Conservation (phyloP, 2,113 vertebrate species). For the Corythornis vintsioides region DNA sequence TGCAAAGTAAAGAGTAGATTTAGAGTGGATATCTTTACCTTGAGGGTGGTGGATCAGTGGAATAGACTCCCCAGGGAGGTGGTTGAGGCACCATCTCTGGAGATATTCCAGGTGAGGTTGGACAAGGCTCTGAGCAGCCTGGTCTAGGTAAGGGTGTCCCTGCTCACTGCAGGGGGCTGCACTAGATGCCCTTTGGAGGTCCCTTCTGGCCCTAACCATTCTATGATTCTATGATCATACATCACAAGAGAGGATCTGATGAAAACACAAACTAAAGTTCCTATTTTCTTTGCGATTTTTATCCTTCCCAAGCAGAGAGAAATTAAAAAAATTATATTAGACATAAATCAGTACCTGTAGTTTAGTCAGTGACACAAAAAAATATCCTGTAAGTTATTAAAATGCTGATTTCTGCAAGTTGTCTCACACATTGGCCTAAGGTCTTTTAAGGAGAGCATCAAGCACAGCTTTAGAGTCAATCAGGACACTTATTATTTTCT, state of each 20-base stretch:
- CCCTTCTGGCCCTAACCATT: too few species aligned
- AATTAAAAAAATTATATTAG: neutral
- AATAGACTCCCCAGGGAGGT: too few species aligned
- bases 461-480: constrained; percentile 14
- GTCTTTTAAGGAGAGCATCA: constrained; percentile 10
- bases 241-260: neutral
- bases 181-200: too few species aligned
- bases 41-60: too few species aligned
- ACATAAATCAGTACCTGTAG: neutral
- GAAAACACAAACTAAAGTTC: neutral
- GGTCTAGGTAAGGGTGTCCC: too few species aligned
- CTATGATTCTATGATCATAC: neutral
- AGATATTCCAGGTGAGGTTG: too few species aligned
- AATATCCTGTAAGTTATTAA: neutral
- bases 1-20: too few species aligned
- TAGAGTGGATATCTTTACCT: too few species aligned
- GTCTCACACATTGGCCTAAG: constrained; percentile 5
- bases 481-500: neutral
- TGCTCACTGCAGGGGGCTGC: too few species aligned
- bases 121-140: too few species aligned
- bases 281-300: neutral
- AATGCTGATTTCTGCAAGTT: neutral
- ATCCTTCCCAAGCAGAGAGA: neutral
- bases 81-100: too few species aligned
- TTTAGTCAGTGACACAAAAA: neutral